Percentiles rank a stretch among this genome's conserved stretches.
Evolutionary conservation across 2,113 vertebrate genomes (phyloP).

Genomic region (Semnornis frantzii): DNA sequence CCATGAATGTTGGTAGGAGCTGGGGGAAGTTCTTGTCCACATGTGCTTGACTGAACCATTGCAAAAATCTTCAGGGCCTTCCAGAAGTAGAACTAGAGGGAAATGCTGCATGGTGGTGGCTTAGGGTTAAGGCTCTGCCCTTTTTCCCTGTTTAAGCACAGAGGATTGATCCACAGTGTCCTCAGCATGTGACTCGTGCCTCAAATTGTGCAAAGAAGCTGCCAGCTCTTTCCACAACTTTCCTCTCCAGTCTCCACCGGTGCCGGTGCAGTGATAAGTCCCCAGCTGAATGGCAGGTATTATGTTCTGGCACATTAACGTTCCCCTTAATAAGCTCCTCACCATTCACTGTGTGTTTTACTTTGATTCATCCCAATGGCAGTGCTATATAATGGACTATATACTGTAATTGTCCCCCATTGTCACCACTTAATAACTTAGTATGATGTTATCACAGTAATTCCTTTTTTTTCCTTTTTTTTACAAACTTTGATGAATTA

Average conservation of each 20-base stretch:
- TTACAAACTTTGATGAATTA: conserved; percentile 57
- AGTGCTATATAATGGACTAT: conserved; percentile 53
- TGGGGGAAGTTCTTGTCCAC: neutral
- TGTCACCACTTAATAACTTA: conserved; percentile 56
- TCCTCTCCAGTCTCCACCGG: neutral
- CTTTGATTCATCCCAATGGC: conserved; percentile 50
- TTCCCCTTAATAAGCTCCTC: conserved; percentile 62
- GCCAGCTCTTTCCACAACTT: neutral
- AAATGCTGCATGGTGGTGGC: fast-evolving
- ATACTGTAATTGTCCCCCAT: conserved; percentile 69
- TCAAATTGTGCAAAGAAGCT: neutral
- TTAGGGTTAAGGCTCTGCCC: neutral
- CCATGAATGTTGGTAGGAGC: neutral
- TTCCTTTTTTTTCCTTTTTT: neutral
- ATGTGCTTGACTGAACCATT: neutral
- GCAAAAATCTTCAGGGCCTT: neutral
- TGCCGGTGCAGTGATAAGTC: neutral
- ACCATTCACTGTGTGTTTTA: conserved; percentile 38
- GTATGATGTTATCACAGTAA: conserved; percentile 35
- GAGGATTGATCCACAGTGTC: neutral
- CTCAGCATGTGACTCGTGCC: neutral
- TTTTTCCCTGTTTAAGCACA: fast-evolving
- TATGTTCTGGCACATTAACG: conserved; percentile 26
- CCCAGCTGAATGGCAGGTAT: conserved; percentile 45
- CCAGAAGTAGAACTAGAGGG: neutral